Percentiles rank a stretch among this genome's conserved stretches.
Conservation (phyloP, 2,113 vertebrate genomes). For the Hipposideros armiger region DNA sequence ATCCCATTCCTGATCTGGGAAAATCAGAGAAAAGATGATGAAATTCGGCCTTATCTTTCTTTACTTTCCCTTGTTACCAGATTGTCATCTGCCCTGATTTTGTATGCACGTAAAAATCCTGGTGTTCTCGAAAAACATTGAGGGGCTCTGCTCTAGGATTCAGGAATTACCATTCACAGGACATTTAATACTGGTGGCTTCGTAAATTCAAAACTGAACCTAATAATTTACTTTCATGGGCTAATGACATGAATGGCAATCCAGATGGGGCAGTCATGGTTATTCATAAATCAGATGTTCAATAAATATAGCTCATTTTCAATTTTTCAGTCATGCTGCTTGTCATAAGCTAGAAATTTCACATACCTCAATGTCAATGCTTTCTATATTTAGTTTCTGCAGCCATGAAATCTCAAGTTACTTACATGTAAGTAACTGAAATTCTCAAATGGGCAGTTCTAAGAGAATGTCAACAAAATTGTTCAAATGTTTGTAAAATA, state of each 20-base stretch:
- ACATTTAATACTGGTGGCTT: background rate
- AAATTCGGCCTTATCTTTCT: background rate
- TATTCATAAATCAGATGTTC: conserved; percentile 57
- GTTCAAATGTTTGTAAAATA: background rate
- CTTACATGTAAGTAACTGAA: background rate
- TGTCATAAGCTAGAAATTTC: conserved; percentile 10
- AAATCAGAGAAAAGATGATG: background rate
- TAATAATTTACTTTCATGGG: conserved; percentile 17
- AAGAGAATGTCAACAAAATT: background rate
- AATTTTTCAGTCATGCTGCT: conserved; percentile 36
- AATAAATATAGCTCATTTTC: conserved; percentile 22
- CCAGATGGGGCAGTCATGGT: conserved; percentile 47
- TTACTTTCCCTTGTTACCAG: background rate
- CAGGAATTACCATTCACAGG: conserved; percentile 13
- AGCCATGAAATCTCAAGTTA: background rate
- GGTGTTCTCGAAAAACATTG: background rate
- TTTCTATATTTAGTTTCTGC: background rate
- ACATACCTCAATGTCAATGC: background rate
- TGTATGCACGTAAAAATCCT: conserved; percentile 44
- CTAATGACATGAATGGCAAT: conserved; percentile 17
- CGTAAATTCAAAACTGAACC: conserved; percentile 62
- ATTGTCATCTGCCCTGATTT: conserved; percentile 49
- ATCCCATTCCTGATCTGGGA: background rate
- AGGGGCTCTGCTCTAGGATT: background rate
- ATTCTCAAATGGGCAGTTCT: background rate